Percentiles rank a stretch among this genome's conserved stretches.
These are phyloP conservation scores for Drosophila bipectinata DNA, from an alignment of 1,140 invertebrate genomes.

Conservation along the genomic window DNA sequence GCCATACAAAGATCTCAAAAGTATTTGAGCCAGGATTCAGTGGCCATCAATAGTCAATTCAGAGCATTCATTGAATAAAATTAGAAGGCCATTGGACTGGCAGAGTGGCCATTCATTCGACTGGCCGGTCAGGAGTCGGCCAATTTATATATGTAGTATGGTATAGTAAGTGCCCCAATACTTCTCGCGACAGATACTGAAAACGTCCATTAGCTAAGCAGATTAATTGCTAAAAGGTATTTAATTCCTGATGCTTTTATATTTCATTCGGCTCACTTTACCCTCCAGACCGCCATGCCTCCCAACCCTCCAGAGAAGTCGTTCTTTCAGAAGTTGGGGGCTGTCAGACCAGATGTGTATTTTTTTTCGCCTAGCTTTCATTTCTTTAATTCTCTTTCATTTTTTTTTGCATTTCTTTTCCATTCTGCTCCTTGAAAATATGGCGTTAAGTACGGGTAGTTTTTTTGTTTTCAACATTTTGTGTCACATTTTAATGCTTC, in stretches of 20 bases:
- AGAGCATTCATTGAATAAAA: conserved; percentile 73
- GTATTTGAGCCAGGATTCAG: conserved; percentile 13
- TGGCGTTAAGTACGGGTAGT: conserved; percentile 62
- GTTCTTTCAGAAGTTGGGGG: conserved; percentile 14
- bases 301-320: conserved; percentile 12
- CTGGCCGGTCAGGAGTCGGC: conserved; percentile 61
- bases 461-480: conserved; percentile 27
- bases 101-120: conserved; percentile 46
- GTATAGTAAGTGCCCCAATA: not conserved
- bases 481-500: conserved; percentile 77
- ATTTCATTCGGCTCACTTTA: conserved; percentile 53
- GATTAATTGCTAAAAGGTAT: conserved; percentile 82
- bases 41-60: conserved; percentile 44
- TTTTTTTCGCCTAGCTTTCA: conserved; percentile 37
- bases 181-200: conserved; percentile 38
- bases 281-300: conserved; percentile 2
- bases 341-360: conserved; percentile 46
- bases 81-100: conserved; percentile 57
- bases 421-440: conserved; percentile 64
- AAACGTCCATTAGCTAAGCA: conserved; percentile 81
- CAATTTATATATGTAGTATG: conserved; percentile 50
- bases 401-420: conserved; percentile 31
- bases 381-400: conserved; percentile 53
- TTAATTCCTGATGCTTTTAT: conserved; percentile 81
- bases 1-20: not conserved